Evolutionary conservation across 2,113 vertebrate genomes (phyloP).

Genomic region (Thalassoma bifasciatum): DNA sequence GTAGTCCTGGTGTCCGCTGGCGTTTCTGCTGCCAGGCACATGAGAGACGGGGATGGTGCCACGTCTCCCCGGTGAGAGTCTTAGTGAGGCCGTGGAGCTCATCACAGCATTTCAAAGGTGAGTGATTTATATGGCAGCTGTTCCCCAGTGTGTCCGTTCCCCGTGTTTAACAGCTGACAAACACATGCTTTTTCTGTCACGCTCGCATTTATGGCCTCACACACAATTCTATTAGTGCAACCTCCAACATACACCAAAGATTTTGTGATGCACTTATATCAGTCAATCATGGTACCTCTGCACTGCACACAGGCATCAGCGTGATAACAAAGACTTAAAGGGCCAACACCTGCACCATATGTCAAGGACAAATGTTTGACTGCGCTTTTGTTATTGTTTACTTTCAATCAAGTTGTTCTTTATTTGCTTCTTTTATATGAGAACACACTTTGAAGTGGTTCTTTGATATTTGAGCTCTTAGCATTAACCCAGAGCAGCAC

Average conservation of each 20-base stretch:
- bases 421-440: neutral
- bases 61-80: slow-evolving; percentile 43
- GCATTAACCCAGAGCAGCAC: slow-evolving; percentile 74
- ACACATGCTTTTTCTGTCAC: slow-evolving; percentile 78
- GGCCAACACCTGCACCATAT: slow-evolving; percentile 21
- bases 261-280: slow-evolving; percentile 71
- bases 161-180: slow-evolving; percentile 78
- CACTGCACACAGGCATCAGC: neutral
- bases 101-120: slow-evolving; percentile 73
- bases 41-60: slow-evolving; percentile 10
- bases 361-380: slow-evolving; percentile 50
- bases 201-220: slow-evolving; percentile 67
- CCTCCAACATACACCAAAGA: slow-evolving; percentile 63
- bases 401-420: slow-evolving; percentile 6
- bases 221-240: slow-evolving; percentile 77
- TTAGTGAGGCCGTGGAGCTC: slow-evolving; percentile 42
- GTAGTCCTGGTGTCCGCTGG: neutral
- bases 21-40: slow-evolving; percentile 26
- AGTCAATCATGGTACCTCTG: slow-evolving; percentile 60
- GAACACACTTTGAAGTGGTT: slow-evolving; percentile 38
- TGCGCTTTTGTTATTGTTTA: slow-evolving; percentile 27
- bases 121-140: slow-evolving; percentile 83
- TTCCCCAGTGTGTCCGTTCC: slow-evolving; percentile 62
- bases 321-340: slow-evolving; percentile 1
- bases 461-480: slow-evolving; percentile 77